Percentiles rank a stretch among this genome's conserved stretches.
Conservation (phyloP, 2,888 invertebrate genomes). For the Acleris sparsana region DNA sequence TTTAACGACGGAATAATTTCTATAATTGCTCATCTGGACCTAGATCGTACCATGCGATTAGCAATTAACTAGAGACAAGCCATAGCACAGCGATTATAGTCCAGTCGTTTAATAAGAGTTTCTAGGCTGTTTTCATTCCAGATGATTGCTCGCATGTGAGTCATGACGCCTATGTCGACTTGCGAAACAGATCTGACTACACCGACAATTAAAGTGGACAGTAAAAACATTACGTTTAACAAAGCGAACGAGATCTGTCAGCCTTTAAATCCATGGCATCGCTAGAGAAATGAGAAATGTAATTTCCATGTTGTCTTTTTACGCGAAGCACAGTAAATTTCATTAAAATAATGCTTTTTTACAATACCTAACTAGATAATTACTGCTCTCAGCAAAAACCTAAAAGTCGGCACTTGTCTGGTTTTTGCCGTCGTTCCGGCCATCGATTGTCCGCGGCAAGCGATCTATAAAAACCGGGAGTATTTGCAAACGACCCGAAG, state of each 20-base stretch:
- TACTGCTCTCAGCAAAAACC: conserved; percentile 16
- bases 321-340: conserved; percentile 13
- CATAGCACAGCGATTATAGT: conserved; percentile 28
- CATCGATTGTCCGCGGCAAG: conserved; percentile 24
- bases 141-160: conserved; percentile 23
- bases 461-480: conserved; percentile 20
- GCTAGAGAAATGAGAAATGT: not conserved
- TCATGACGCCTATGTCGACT: conserved; percentile 14
- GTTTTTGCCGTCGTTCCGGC: conserved; percentile 22
- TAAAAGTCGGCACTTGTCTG: conserved; percentile 15
- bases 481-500: conserved; percentile 26
- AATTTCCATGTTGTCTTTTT: not conserved
- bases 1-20: conserved; percentile 35
- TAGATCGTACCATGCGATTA: conserved; percentile 36
- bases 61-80: conserved; percentile 32
- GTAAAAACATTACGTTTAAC: conserved; percentile 7
- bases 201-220: conserved; percentile 2
- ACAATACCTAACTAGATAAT: conserved; percentile 16
- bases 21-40: conserved; percentile 34
- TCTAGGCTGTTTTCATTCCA: conserved; percentile 32
- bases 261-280: not conserved
- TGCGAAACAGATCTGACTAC: conserved; percentile 16
- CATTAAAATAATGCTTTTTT: conserved; percentile 13
- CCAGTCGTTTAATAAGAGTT: conserved; percentile 31
- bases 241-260: not conserved